Evolutionary conservation across 2,113 vertebrate species (phyloP).

Genomic region (Leptocoma aspasia): DNA sequence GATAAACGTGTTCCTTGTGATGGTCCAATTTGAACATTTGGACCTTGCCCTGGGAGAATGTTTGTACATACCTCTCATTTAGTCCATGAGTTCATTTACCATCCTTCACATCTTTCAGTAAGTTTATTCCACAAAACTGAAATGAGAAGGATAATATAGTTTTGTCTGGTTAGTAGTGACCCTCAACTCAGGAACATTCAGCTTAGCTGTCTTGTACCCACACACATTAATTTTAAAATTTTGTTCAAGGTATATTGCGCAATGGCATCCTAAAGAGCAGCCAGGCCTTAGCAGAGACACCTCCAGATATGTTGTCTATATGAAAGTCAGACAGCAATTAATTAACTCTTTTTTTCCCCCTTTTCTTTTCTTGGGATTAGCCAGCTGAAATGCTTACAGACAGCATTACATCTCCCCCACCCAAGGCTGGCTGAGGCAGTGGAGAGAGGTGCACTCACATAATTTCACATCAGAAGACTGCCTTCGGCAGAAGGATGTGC

Average conservation of each 20-base stretch:
- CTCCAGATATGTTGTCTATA: neutral
- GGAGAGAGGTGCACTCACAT: neutral
- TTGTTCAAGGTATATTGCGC: neutral
- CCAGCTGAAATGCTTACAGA: neutral
- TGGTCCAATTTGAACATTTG: neutral
- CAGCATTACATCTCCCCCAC: neutral
- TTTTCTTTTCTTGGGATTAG: neutral
- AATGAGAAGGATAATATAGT: neutral
- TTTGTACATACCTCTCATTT: neutral
- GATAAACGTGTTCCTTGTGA: neutral
- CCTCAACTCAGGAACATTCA: neutral
- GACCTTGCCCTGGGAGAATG: neutral
- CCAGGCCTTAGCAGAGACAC: neutral
- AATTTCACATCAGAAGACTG: neutral
- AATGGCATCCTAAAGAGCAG: neutral
- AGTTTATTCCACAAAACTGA: neutral
- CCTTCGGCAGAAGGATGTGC: neutral
- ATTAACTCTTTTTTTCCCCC: accelerated
- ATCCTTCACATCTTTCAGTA: neutral
- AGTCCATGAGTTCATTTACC: neutral
- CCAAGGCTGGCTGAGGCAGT: neutral
- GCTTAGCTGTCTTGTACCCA: neutral
- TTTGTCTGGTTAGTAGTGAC: neutral
- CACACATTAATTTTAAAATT: neutral
- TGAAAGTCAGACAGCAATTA: neutral